These are phyloP conservation scores for Patagioenas fasciata DNA, from an alignment of 2,113 vertebrate genomes.

Conservation along the genomic window DNA sequence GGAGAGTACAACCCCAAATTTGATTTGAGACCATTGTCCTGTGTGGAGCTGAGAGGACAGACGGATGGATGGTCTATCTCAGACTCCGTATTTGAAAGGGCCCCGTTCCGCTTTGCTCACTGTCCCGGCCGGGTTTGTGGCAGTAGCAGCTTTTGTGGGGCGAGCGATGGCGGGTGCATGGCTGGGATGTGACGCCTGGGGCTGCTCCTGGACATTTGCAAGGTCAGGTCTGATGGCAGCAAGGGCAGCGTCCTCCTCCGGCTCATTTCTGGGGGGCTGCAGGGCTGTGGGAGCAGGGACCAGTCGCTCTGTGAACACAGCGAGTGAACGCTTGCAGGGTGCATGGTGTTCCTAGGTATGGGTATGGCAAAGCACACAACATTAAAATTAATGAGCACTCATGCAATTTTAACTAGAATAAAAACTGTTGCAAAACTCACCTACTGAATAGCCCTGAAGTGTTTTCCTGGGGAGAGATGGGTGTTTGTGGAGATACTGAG, in stretches of 20 bases:
- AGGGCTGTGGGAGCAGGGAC: neutral
- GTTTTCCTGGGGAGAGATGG: neutral
- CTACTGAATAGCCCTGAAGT: neutral
- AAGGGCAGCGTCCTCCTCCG: neutral
- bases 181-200: neutral
- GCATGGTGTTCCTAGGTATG: neutral
- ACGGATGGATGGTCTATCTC: fast-evolving
- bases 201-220: neutral
- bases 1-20: neutral
- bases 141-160: neutral
- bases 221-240: neutral
- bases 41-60: neutral
- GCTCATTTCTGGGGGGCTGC: neutral
- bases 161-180: neutral
- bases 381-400: neutral
- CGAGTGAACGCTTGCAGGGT: neutral
- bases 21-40: neutral
- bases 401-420: neutral
- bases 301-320: neutral
- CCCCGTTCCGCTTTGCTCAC: fast-evolving
- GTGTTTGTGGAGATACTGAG: neutral
- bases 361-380: neutral
- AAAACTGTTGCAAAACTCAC: neutral
- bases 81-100: fast-evolving
- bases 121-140: fast-evolving